These are phyloP conservation scores for Nyctibius bracteatus DNA, from an alignment of 2,113 vertebrate species.

Conservation along the genomic window DNA sequence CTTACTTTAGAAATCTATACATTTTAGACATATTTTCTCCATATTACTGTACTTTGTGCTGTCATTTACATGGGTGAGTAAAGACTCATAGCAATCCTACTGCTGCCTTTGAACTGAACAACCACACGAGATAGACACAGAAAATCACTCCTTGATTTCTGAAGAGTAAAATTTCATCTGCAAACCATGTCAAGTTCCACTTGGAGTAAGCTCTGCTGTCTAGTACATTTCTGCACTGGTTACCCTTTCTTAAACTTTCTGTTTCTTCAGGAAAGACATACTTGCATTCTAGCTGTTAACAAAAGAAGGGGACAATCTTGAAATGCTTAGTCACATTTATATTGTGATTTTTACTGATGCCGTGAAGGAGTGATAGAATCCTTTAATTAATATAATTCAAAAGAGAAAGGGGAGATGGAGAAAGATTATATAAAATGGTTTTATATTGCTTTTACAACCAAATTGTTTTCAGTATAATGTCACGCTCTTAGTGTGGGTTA, in stretches of 20 bases:
- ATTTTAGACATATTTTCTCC: neutral
- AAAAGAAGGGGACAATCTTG: neutral
- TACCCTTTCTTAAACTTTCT: neutral
- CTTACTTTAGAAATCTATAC: neutral
- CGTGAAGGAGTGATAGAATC: neutral
- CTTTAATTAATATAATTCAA: neutral
- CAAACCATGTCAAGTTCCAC: neutral
- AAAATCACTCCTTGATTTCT: constrained; percentile 13
- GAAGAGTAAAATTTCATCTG: constrained; percentile 26
- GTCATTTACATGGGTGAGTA: neutral
- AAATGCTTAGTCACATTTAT: neutral
- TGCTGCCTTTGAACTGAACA: neutral
- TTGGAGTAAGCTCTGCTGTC: neutral
- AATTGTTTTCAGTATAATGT: neutral
- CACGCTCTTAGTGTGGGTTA: neutral
- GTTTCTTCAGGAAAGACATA: neutral
- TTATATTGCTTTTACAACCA: neutral
- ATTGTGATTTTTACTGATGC: neutral
- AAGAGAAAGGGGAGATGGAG: neutral
- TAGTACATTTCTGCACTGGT: neutral
- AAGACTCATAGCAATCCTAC: neutral
- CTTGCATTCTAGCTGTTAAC: neutral
- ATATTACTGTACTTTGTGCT: neutral
- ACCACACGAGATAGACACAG: neutral
- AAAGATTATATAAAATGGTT: neutral